phyloP scores from a whole-genome alignment of 2,888 invertebrate species.

The Epsilonema sp. region DNA sequence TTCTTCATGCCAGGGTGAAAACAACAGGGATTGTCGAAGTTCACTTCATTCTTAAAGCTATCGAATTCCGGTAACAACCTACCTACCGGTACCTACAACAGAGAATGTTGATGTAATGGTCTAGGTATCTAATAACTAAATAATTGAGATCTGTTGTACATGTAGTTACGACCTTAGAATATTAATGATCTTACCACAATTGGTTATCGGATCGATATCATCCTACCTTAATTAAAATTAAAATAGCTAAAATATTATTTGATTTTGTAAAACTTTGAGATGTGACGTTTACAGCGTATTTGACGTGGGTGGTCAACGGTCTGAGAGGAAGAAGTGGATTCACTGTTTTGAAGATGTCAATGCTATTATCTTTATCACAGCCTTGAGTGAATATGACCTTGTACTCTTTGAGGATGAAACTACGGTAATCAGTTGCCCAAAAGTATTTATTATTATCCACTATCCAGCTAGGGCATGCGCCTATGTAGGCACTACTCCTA shows the following conservation, averaged over 20 bases:
- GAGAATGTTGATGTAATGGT: too few species aligned
- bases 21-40: slow-evolving; percentile 29
- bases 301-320: slow-evolving; percentile 27
- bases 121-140: too few species aligned
- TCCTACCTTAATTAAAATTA: too few species aligned
- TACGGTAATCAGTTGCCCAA: too few species aligned
- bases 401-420: slow-evolving; percentile 93
- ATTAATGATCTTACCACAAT: background rate
- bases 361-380: slow-evolving; percentile 94
- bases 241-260: too few species aligned
- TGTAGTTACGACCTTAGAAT: background rate
- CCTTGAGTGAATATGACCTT: slow-evolving; percentile 55
- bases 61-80: slow-evolving; percentile 25
- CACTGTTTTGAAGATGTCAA: slow-evolving; percentile 8
- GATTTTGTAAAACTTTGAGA: too few species aligned
- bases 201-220: background rate
- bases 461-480: too few species aligned
- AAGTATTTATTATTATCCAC: too few species aligned
- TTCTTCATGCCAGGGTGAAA: slow-evolving; percentile 24
- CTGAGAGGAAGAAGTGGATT: too few species aligned
- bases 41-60: slow-evolving; percentile 27
- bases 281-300: slow-evolving; percentile 22
- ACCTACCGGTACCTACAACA: too few species aligned
- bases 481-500: too few species aligned
- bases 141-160: too few species aligned